Evolutionary conservation across 1,140 invertebrate genomes (phyloP), one percentile per base, ranked within the genome.

Genomic region (Mya arenaria): DNA sequence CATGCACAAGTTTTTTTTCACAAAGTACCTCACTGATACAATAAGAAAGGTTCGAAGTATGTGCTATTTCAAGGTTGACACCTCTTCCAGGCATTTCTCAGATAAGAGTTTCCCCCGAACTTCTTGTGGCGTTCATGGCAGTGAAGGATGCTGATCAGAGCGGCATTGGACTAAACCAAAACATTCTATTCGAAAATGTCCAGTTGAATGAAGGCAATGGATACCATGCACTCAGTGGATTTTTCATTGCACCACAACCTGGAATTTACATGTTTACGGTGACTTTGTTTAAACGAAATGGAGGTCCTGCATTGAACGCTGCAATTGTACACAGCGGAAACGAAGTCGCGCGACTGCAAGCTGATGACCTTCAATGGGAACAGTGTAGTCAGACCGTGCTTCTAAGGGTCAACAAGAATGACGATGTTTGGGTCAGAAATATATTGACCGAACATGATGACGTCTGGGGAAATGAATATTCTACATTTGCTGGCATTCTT

Each of bases 201-300:
- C 23, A 19, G 3, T 4, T 66, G n/a, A 66, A 66, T 66, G 63
- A 66, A 36, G 63, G 63, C 1, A 4, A 15, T 4, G 63, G 32
- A 6, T 66, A 66, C 37, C 32, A 37, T 23, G 2, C 6, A 36
- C 32, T 36, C 2, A 6, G n/a, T 8, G 63, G 63, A 5, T 30
- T 66, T 2, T 66, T 66, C 37, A 39, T 37, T 2, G 63, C 63
- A n/a, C 63, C 63, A 28, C 32, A 66, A 66, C 5, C 32, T 37
- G 63, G 63, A 48, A 48, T 48, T 48, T 48, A 48, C 41, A 48
- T 48, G 41, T 48, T 48, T 19, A 19, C 41, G 10, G 41, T 48
- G 19, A 48, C 41, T 48, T 13, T 48, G 41, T 48, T 19, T 13
- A 19, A 10, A 48, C 19, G 41, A 19, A 48, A 48, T 19, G 19